Base-by-base conservation (phyloP, 2,113 vertebrate genomes). In the Xenus cinereus region DNA sequence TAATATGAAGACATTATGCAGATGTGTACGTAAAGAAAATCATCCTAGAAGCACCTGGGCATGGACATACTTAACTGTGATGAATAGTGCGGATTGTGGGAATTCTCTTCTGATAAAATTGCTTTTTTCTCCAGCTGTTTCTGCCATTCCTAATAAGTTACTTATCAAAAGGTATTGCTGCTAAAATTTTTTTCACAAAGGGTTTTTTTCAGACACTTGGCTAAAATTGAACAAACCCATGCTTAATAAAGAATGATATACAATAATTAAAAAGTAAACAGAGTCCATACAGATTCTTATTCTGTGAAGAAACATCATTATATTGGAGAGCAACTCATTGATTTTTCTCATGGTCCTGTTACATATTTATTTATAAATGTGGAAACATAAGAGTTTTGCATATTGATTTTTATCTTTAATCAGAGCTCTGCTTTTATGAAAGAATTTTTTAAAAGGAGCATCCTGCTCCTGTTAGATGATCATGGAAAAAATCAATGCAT, bases 381-480 rank as follows among this genome's bases (percentile, higher is more conserved):
- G 26, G 39, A 77, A 80, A n/a, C 0, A 0, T 76, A 56, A 53
- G 21, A 3, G 12, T 0, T 79, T 77, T 86, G 54, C 0, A 0
- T 73, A 77, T 86, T 85, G 37, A 74, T 80, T 87, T 87, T 48
- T 59, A 17, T 79, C 74, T 76, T 75, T 48, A 63, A 14, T 93
- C 33, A 53, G 37, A 60, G 57, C 27, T 76, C n/a, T 76, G 37
- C 15, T 81, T 88, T 83, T 80, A 43, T 91, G 51, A 80, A 54
- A 77, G 9, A 56, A 1, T 50, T 37, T 50, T 90, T 79, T 87
- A 53, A 76, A 90, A 78, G 26, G 64, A 84, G 21, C 17, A 63
- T 74, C 51, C 45, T 78, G 46, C 17, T 84, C 18, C n/a, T 56
- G 17, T 60, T 96, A 57, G 39, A 27, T 85, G 53, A 85, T 87